These are phyloP conservation scores for Dissostichus mawsoni DNA, from an alignment of 2,113 vertebrate species.

Conservation along the genomic window DNA sequence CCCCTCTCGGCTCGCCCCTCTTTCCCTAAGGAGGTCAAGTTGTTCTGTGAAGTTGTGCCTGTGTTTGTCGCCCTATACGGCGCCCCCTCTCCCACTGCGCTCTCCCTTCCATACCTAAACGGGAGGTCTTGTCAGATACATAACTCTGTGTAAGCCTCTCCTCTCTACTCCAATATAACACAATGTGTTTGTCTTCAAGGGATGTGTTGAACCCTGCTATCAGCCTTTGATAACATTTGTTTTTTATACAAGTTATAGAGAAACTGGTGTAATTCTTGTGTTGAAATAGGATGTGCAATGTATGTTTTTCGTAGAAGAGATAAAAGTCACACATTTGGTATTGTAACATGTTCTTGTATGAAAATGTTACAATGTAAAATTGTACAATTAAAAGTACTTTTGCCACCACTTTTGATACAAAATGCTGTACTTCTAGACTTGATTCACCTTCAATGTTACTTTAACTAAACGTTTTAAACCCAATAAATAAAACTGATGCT, in stretches of 20 bases:
- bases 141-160: slow-evolving; percentile 9
- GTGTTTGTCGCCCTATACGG: slow-evolving; percentile 43
- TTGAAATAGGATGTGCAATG: neutral
- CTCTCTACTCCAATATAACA: slow-evolving; percentile 9
- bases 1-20: slow-evolving; percentile 5
- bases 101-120: slow-evolving; percentile 15
- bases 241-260: neutral
- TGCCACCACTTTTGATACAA: neutral
- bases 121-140: slow-evolving; percentile 13
- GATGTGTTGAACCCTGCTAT: slow-evolving; percentile 2
- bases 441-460: neutral
- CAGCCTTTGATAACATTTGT: slow-evolving; percentile 26
- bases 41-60: slow-evolving; percentile 38
- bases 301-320: neutral
- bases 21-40: slow-evolving; percentile 32
- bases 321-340: neutral
- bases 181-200: slow-evolving; percentile 32
- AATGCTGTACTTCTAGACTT: neutral
- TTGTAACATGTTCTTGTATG: neutral
- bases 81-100: neutral
- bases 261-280: neutral
- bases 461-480: neutral
- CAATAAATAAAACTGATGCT: neutral
- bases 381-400: neutral
- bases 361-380: neutral